Percentiles rank a stretch among this genome's conserved stretches.
Conservation (phyloP, 2,888 invertebrate genomes). For the Troides helena region DNA sequence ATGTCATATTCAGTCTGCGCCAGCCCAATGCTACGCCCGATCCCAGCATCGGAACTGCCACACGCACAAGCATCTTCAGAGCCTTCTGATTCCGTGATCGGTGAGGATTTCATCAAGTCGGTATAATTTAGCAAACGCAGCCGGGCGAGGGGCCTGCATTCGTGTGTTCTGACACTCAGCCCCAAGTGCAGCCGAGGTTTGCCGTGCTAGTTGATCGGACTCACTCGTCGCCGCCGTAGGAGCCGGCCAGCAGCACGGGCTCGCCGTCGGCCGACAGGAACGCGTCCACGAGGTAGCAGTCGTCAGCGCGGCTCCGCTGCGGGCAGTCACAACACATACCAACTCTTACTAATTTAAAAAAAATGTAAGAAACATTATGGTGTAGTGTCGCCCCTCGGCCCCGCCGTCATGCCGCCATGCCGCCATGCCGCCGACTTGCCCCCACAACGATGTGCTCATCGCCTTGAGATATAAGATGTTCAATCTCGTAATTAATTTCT, state of each 20-base stretch:
- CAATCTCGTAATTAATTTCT: too few relatives aligned
- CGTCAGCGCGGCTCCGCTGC: slow-evolving; percentile 81
- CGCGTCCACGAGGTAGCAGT: slow-evolving; percentile 83
- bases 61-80: neutral
- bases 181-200: neutral
- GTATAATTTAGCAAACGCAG: neutral
- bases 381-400: too few relatives aligned
- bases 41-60: neutral
- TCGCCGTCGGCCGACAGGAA: slow-evolving; percentile 71
- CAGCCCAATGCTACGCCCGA: too few relatives aligned
- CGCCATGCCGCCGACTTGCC: too few relatives aligned
- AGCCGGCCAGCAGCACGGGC: slow-evolving; percentile 83
- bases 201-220: slow-evolving; percentile 24
- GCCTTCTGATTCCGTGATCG: too few relatives aligned
- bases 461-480: too few relatives aligned
- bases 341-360: neutral
- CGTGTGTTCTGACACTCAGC: neutral
- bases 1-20: neutral
- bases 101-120: neutral
- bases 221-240: slow-evolving; percentile 81
- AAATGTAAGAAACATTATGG: neutral
- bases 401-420: too few relatives aligned
- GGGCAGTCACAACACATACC: neutral
- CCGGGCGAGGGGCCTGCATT: neutral
- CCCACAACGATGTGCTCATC: too few relatives aligned